Percentiles rank a stretch among this genome's conserved stretches.
Evolutionary conservation across 2,113 vertebrate species (phyloP).

Genomic region (Labeo rohita): DNA sequence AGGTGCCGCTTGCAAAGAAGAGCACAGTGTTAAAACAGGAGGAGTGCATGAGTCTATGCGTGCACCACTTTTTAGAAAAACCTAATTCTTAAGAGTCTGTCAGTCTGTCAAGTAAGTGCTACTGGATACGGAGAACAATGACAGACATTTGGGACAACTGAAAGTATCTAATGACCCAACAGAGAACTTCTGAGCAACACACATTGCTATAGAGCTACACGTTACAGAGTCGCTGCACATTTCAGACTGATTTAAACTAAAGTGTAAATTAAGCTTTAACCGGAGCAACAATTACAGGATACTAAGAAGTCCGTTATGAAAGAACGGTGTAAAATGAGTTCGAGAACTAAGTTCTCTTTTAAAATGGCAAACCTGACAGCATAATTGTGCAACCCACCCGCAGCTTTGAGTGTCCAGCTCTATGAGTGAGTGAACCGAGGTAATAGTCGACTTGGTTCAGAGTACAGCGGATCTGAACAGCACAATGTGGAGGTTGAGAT

Average conservation of each 20-base stretch:
- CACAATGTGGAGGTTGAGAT: constrained; percentile 22
- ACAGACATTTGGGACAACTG: constrained; percentile 17
- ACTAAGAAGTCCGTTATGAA: constrained; percentile 7
- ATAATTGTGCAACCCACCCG: neutral
- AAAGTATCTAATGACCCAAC: constrained; percentile 31
- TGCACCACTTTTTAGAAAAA: neutral
- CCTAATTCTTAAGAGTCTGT: neutral
- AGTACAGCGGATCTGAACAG: constrained; percentile 30
- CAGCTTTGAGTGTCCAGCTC: constrained; percentile 23
- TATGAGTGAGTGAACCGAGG: constrained; percentile 30
- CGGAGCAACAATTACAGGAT: neutral
- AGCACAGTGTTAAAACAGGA: constrained; percentile 31
- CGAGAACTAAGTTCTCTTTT: neutral
- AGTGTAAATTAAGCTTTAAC: neutral
- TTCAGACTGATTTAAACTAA: neutral
- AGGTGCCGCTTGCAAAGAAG: constrained; percentile 10
- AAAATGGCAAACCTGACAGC: constrained; percentile 18
- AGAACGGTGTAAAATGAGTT: neutral
- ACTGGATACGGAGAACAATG: constrained; percentile 18
- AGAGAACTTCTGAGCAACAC: constrained; percentile 33
- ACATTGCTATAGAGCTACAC: constrained; percentile 19
- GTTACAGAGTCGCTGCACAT: constrained; percentile 9
- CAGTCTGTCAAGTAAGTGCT: constrained; percentile 29
- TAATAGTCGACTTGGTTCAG: constrained; percentile 39
- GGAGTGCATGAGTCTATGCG: constrained; percentile 22